Evolutionary conservation across 2,888 invertebrate species (phyloP), one percentile per base, ranked within the genome.

Genomic region (Zygaena filipendulae): DNA sequence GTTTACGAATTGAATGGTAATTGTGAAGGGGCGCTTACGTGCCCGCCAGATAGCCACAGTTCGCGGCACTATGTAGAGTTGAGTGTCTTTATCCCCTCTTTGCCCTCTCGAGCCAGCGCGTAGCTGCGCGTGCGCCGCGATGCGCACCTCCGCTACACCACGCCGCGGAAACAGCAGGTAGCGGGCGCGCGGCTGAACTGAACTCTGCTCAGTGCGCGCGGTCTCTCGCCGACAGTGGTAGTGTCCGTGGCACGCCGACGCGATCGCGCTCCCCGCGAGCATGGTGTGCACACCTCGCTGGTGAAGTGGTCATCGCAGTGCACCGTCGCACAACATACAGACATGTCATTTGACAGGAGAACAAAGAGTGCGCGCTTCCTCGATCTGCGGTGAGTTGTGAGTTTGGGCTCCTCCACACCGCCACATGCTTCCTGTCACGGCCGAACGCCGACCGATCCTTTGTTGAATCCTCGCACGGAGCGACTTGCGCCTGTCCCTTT

Each of bases 301-400:
- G 70, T 77, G 70, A 71, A 72, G 71, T 74, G 66, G n/a, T 66
- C 57, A 57, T 58, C 57, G 42, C 52, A 64, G 68, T 70, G 70
- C n/a, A n/a, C n/a, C n/a, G n/a, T n/a, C n/a, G n/a, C n/a, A n/a
- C 60, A 53, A 16, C 16, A 4, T 16, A 43, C 62, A 72, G 72
- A 69, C 53, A 79, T 79, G 77, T 79, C 77, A 69, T 75, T 75
- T 67, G 77, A 77, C 55, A 71, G 75, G 66, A 72, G 72, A 75
- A 72, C 69, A 55, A 77, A 74, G 57, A 61, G 68, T 54, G 71
- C 70, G 55, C 77, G 79, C 51, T 72, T 67, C 66, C 77, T 77
- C 62, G 79, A 77, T 58, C 70, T 79, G 66, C 77, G 79, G 79
- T 79, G 75, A 79, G 79, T 77, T 64, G 5, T 16, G 5, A 6